Percentiles rank a stretch among this genome's conserved stretches.
Conservation (phyloP, 2,797 vertebrate genomes). For the Gymnothorax javanicus region DNA sequence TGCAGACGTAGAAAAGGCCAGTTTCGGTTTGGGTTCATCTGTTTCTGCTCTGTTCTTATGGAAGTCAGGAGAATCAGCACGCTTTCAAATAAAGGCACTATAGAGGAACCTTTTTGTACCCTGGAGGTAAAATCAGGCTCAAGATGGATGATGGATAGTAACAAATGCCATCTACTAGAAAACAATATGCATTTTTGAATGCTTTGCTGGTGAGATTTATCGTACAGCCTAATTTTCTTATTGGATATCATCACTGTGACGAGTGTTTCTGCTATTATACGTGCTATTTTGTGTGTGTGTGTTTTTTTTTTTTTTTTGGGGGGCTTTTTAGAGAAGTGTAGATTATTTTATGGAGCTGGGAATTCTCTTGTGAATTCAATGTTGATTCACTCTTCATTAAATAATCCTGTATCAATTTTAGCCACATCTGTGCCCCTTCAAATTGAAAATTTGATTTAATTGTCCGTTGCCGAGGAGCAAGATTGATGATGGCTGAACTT, state of each 20-base stretch:
- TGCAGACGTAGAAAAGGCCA: not conserved
- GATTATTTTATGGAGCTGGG: not conserved
- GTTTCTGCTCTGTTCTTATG: slow-evolving; percentile 15
- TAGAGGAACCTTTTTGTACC: not conserved
- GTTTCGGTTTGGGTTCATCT: not conserved
- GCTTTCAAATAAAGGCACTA: too few relatives aligned
- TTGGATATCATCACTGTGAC: not conserved
- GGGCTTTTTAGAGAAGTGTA: not conserved
- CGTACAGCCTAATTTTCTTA: not conserved
- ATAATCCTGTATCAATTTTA: not conserved
- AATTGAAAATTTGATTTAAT: slow-evolving; percentile 6
- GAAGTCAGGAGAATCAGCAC: not conserved
- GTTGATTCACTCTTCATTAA: not conserved
- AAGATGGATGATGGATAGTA: not conserved
- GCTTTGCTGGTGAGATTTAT: too few relatives aligned
- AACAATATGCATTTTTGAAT: not conserved
- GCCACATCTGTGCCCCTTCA: not conserved
- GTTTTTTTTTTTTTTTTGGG: too few relatives aligned
- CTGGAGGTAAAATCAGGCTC: not conserved
- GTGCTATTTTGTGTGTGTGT: not conserved
- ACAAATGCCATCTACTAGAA: not conserved
- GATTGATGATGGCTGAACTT: not conserved
- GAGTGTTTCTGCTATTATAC: not conserved
- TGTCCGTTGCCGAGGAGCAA: not conserved
- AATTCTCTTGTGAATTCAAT: not conserved